phyloP scores from a whole-genome alignment of 2,113 vertebrate species.

The Lutjanus erythropterus region DNA sequence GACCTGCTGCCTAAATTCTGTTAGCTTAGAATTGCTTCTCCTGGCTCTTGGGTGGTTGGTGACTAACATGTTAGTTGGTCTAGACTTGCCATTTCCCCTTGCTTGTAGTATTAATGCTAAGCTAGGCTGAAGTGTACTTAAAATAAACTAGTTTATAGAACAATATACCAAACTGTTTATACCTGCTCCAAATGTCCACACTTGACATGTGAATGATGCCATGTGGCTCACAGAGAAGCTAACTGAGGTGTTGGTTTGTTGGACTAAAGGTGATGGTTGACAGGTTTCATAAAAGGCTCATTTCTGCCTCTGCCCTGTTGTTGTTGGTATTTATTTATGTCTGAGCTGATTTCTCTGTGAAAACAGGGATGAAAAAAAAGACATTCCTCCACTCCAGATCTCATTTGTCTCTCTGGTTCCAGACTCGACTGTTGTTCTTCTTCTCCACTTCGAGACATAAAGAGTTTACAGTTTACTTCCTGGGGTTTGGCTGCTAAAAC shows the following conservation, averaged over 20 bases:
- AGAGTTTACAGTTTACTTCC: conserved; percentile 49
- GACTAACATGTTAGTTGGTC: too few relatives aligned
- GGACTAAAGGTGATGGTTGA: neutral
- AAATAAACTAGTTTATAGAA: neutral
- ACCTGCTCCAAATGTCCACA: too few relatives aligned
- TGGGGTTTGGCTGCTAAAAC: conserved; percentile 21
- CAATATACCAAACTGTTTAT: too few relatives aligned
- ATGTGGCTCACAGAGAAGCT: too few relatives aligned
- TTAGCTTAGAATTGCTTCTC: too few relatives aligned
- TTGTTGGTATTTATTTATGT: conserved; percentile 51
- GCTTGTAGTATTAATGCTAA: neutral
- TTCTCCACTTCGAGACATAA: conserved; percentile 40
- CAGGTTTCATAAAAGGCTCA: neutral
- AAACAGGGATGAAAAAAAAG: conserved; percentile 47
- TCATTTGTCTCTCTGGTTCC: conserved; percentile 18
- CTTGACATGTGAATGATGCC: too few relatives aligned
- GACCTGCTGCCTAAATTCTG: too few relatives aligned
- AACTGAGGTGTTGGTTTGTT: too few relatives aligned
- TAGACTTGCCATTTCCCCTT: too few relatives aligned
- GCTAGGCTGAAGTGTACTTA: neutral
- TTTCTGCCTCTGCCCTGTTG: neutral
- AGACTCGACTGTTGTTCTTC: conserved; percentile 69
- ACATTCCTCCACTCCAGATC: conserved; percentile 51
- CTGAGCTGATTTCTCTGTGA: conserved; percentile 17
- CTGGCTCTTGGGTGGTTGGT: too few relatives aligned